Conservation (phyloP, 2,888 invertebrate genomes). For the Callinectes sapidus region DNA sequence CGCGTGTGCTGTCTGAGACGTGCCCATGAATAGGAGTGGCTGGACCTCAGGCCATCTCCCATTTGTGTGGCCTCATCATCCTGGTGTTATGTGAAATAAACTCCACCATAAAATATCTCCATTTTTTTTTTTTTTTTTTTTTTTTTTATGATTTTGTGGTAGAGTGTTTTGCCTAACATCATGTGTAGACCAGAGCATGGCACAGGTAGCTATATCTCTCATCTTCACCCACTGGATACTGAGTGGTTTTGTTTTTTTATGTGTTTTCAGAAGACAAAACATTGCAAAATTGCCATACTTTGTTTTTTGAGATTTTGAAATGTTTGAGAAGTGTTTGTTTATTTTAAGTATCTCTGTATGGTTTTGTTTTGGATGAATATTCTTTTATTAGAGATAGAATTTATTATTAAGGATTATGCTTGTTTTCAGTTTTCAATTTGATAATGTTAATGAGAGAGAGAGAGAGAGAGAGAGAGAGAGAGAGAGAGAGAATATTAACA, state of each 20-base stretch:
- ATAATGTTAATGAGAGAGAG: not conserved
- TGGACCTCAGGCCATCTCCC: too few species aligned
- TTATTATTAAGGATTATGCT: not conserved
- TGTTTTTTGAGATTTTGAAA: not conserved
- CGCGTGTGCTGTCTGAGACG: not conserved
- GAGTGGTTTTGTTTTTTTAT: not conserved
- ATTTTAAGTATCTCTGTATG: not conserved
- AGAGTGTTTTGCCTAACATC: too few species aligned
- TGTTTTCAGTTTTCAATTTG: not conserved
- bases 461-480: constrained; percentile 37
- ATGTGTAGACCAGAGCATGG: not conserved
- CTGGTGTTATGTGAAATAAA: not conserved
- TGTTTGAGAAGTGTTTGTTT: not conserved
- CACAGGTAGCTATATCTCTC: not conserved
- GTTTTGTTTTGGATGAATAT: not conserved
- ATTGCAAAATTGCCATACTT: not conserved
- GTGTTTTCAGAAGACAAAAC: not conserved
- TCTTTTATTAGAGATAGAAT: not conserved
- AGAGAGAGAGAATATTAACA: constrained; percentile 19
- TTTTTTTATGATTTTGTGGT: not conserved
- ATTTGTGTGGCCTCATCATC: not conserved
- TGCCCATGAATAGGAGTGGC: not conserved
- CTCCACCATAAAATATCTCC: not conserved
- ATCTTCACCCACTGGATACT: not conserved
- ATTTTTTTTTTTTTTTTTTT: not conserved